These are phyloP conservation scores for Trichacis sp. DNA, from an alignment of 2,888 invertebrate genomes.

Conservation along the genomic window DNA sequence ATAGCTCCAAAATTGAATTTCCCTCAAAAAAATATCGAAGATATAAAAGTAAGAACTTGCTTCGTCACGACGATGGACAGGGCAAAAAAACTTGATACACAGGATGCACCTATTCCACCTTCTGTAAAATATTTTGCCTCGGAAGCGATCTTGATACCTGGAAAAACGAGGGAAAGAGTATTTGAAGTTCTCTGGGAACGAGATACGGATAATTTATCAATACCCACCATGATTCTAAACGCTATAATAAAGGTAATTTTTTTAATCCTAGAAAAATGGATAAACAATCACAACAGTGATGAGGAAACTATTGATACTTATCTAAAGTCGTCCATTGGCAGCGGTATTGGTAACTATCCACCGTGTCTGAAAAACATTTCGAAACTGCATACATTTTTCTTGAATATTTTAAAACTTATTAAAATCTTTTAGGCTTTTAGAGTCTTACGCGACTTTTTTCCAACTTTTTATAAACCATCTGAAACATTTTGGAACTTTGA, in stretches of 20 bases:
- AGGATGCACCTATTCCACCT: slow-evolving; percentile 71
- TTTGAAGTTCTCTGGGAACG: slow-evolving; percentile 88
- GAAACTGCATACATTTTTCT: too few species aligned
- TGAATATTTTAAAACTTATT: too few species aligned
- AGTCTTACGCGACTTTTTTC: too few species aligned
- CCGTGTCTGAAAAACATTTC: too few species aligned
- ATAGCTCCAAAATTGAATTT: slow-evolving; percentile 52
- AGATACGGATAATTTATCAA: slow-evolving; percentile 84
- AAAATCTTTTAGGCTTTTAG: too few species aligned
- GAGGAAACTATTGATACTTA: too few species aligned
- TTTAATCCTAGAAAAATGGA: too few species aligned
- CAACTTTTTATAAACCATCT: too few species aligned
- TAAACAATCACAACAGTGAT: too few species aligned
- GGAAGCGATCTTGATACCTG: slow-evolving; percentile 75
- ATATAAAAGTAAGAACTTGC: slow-evolving; percentile 83
- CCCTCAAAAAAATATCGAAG: slow-evolving; percentile 70
- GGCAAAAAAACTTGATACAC: slow-evolving; percentile 72
- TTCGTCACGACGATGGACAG: slow-evolving; percentile 85
- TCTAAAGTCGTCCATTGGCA: too few species aligned
- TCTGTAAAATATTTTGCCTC: slow-evolving; percentile 78
- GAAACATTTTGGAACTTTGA: too few species aligned
- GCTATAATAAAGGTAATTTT: slow-evolving; percentile 76
- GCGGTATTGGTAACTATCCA: too few species aligned
- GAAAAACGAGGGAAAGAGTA: slow-evolving; percentile 82
- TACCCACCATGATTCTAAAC: slow-evolving; percentile 88